Base-by-base conservation (phyloP, 1,140 invertebrate genomes). In the Wiebesia pumilae region DNA sequence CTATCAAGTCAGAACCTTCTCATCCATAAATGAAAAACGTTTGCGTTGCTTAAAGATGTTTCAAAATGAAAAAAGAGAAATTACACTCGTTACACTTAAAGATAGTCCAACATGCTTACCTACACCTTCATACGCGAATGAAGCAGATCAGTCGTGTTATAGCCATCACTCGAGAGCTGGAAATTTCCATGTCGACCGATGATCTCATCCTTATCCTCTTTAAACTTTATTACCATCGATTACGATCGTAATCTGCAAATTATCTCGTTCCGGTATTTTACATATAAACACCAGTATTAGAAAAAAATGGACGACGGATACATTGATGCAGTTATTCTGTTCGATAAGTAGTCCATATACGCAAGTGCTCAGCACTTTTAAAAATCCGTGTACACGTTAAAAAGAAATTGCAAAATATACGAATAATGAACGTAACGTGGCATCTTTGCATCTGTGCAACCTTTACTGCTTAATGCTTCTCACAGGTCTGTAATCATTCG, bases 221-320 rank as follows among this genome's bases (percentile, higher is more conserved):
- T 81, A 85, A 85, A 81, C 65, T 85, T 85, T 85, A 85, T 85
- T 85, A 75, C 69, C 67, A 81, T 85, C 84, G 84, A 85, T 85
- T 85, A 81, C 84, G 84, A 85, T 85, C 69, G 35, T 54, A 82
- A 86, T 82, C 80, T 82, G 80, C 79, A 58, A 86, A 86, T 86
- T 78, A 82, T 77, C 85, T 82, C 85, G 85, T 86, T 86, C 85
- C 85, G 85, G 85, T 54, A 43, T 86, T 86, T 86, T 86, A 86
- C 85, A 86, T 82, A 77, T 86, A 82, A 86, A 86, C 71, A 82
- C 80, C 58, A 80, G 80, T 86, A 82, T 86, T 86, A 86, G 80
- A 86, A 86, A 27, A 58, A 83, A 83, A 83, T 83, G 58, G 71
- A 58, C 80, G 33, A 62, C 14, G 54, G 33, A 54, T 51, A 71